These are phyloP conservation scores for Emberiza fucata DNA, from an alignment of 2,113 vertebrate species.

Conservation along the genomic window DNA sequence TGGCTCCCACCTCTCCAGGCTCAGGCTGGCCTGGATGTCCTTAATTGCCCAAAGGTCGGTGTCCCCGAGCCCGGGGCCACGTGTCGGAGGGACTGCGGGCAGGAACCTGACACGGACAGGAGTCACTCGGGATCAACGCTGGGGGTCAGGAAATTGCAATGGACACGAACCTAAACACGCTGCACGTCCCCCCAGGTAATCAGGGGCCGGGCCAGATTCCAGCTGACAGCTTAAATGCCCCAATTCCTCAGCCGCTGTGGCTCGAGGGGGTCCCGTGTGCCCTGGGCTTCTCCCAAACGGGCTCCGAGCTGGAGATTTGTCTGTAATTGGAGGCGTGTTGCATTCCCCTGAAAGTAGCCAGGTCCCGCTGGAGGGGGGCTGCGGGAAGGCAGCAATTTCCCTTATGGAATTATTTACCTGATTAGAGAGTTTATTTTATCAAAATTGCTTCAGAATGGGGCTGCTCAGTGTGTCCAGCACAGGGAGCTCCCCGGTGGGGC, in stretches of 20 bases:
- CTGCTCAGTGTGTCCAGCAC: conserved; percentile 29
- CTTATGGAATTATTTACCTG: conserved; percentile 85
- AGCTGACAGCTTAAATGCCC: conserved; percentile 91
- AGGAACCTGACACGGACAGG: conserved; percentile 32
- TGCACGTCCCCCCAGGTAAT: conserved; percentile 85
- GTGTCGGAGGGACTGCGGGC: background rate
- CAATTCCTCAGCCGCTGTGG: conserved; percentile 64
- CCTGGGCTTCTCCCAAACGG: conserved; percentile 1
- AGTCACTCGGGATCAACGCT: conserved; percentile 83
- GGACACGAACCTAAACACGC: conserved; percentile 89
- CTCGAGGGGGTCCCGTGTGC: conserved; percentile 28
- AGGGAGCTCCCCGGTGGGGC: conserved; percentile 66
- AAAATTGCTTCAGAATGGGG: conserved; percentile 75
- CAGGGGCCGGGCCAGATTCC: conserved; percentile 83
- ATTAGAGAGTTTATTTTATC: conserved; percentile 91
- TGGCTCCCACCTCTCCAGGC: background rate
- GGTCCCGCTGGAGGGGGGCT: conserved; percentile 79
- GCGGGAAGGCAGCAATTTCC: conserved; percentile 86
- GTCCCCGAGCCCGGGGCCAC: conserved; percentile 24
- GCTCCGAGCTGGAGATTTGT: conserved; percentile 40
- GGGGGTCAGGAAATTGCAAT: conserved; percentile 87
- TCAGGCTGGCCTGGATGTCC: background rate
- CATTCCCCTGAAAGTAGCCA: conserved; percentile 79
- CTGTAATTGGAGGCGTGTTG: conserved; percentile 77
- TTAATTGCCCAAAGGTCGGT: conserved; percentile 48